These are phyloP conservation scores for Eurypyga helias DNA, from an alignment of 2,113 vertebrate genomes.

Conservation along the genomic window DNA sequence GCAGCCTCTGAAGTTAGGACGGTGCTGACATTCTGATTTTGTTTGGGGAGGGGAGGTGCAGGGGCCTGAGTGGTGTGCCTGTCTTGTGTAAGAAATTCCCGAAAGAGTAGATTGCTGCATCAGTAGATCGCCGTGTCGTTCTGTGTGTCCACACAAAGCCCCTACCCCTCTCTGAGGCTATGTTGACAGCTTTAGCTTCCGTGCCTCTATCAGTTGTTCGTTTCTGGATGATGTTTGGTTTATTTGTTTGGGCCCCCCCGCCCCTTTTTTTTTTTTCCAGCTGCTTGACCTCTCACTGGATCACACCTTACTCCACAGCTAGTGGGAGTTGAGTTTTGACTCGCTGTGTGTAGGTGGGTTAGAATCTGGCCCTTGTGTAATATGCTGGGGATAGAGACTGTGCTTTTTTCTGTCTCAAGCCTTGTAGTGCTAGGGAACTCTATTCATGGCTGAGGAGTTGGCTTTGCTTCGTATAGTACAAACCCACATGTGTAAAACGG, in stretches of 20 bases:
- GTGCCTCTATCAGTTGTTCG: background rate
- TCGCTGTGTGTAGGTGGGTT: background rate
- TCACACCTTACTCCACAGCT: background rate
- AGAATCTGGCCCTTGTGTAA: constrained; percentile 7
- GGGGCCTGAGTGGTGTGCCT: background rate
- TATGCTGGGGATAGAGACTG: background rate
- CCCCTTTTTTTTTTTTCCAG: background rate
- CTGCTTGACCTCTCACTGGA: background rate
- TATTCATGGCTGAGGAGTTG: background rate
- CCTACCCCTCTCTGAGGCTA: background rate
- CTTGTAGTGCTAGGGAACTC: background rate
- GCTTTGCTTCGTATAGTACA: background rate
- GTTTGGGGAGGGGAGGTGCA: background rate
- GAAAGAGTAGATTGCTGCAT: background rate
- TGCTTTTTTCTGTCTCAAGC: background rate
- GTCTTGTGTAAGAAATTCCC: background rate
- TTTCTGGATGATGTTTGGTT: background rate
- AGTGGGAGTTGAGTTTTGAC: background rate
- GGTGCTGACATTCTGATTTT: background rate
- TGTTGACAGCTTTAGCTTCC: background rate
- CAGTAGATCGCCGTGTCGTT: background rate
- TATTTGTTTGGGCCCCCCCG: background rate
- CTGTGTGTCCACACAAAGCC: background rate
- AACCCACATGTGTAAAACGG: background rate
- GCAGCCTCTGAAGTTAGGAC: background rate